These are phyloP conservation scores for Electrophaes corylata DNA, from an alignment of 2,888 invertebrate species.

Conservation along the genomic window DNA sequence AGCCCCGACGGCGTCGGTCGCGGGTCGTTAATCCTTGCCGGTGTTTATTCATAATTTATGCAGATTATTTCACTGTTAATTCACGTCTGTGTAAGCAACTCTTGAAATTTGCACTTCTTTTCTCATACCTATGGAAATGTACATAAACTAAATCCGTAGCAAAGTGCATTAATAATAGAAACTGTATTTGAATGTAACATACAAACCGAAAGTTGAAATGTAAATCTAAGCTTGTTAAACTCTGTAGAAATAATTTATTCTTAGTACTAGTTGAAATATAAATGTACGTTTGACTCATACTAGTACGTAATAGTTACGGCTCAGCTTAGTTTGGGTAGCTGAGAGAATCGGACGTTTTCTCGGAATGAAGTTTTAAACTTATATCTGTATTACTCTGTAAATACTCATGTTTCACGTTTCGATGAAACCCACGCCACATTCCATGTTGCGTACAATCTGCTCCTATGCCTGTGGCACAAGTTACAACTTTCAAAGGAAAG, in stretches of 20 bases:
- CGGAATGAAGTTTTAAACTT: not conserved
- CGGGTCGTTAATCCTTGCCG: constrained; percentile 67
- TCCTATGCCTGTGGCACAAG: too few species aligned
- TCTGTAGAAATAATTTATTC: not conserved
- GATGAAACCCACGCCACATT: constrained; percentile 15
- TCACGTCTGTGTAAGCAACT: constrained; percentile 62
- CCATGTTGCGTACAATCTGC: constrained; percentile 5
- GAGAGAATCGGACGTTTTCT: not conserved
- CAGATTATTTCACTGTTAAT: constrained; percentile 69
- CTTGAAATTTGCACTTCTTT: constrained; percentile 56
- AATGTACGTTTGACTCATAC: not conserved
- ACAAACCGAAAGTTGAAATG: not conserved
- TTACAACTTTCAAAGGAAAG: constrained; percentile 22
- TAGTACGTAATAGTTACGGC: not conserved
- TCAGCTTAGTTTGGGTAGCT: not conserved
- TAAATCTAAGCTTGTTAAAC: not conserved
- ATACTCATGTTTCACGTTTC: not conserved
- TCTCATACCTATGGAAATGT: constrained; percentile 18
- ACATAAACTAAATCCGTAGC: constrained; percentile 2
- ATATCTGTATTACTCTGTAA: not conserved
- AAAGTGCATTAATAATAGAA: not conserved
- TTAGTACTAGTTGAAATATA: not conserved
- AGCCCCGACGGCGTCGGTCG: constrained; percentile 45
- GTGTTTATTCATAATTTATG: constrained; percentile 73
- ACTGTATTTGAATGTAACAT: not conserved